These are phyloP conservation scores for Phoebastria nigripes DNA, from an alignment of 2,797 vertebrate species.

Conservation along the genomic window DNA sequence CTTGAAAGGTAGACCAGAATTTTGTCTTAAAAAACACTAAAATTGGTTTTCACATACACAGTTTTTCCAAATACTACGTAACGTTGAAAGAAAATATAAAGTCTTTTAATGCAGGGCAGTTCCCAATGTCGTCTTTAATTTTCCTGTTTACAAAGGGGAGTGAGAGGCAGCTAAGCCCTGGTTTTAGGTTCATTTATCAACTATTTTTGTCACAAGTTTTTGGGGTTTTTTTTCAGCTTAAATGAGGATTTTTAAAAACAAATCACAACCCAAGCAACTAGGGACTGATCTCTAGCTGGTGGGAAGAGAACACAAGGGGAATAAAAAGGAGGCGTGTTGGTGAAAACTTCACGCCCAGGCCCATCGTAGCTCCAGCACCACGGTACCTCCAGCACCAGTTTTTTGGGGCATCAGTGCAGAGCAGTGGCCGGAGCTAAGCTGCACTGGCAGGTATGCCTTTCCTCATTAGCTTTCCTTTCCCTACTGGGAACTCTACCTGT, in stretches of 20 bases:
- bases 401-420: neutral
- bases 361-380: neutral
- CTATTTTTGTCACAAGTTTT: neutral
- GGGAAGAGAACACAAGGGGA: neutral
- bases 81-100: neutral
- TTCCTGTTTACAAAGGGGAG: neutral
- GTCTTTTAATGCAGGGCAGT: neutral
- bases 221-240: neutral
- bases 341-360: neutral
- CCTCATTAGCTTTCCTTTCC: neutral
- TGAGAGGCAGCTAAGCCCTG: neutral
- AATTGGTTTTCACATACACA: neutral
- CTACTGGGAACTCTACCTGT: neutral
- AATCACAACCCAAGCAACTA: neutral
- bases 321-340: fast-evolving
- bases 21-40: neutral
- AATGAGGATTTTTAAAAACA: neutral
- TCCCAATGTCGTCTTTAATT: neutral
- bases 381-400: neutral
- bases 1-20: neutral
- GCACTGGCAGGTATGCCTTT: neutral
- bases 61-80: neutral
- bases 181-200: neutral
- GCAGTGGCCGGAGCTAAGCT: neutral
- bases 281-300: neutral